Base-by-base conservation (phyloP, 2,888 invertebrate species). In the Chirona hameri region DNA sequence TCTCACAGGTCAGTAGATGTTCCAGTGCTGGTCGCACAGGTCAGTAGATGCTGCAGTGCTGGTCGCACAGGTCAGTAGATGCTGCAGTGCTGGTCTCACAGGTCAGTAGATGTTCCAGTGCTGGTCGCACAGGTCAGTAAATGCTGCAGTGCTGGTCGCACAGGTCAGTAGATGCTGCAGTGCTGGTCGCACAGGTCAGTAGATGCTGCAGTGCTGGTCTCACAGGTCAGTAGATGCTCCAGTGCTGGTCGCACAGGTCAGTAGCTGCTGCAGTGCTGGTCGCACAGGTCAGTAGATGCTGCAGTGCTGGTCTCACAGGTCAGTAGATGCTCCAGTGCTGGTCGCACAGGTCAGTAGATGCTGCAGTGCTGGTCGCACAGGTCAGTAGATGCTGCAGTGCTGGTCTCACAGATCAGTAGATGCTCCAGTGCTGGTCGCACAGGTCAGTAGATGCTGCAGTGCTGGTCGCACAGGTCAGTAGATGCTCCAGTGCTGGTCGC, bases 61-160 rank as follows among this genome's bases (percentile, higher is more conserved):
- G 79, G 79, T 27, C 48, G 0, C 79, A 80, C 52, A 48, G n/a
- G n/a, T n/a, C 92, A 95, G 88, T 90, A 97, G 85, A 94, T 99
- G 93, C 89, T 95, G 86, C 93, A 94, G 86, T 80, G 52, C 79
- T 80, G 79, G 79, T 27, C 48, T 15, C 79, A 80, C 52, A 48
- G n/a, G n/a, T n/a, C 92, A 95, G 88, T 90, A 97, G 85, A 94
- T 99, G 93, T 89, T 95, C 86, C 93, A 94, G 86, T 80, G 52
- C 79, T 80, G 79, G 79, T 27, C 48, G 0, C 79, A 80, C 52
- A 48, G n/a, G n/a, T n/a, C n/a, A n/a, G n/a, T n/a, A n/a, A n/a
- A 94, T 99, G 93, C 89, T 95, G 86, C 93, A 94, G 86, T 80
- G 52, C 79, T 80, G 79, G 79, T 27, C 48, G 0, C 79, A 80